Evolutionary conservation across 2,888 invertebrate species (phyloP), one percentile per base, ranked within the genome.

Genomic region (Drosophila meridionalis): DNA sequence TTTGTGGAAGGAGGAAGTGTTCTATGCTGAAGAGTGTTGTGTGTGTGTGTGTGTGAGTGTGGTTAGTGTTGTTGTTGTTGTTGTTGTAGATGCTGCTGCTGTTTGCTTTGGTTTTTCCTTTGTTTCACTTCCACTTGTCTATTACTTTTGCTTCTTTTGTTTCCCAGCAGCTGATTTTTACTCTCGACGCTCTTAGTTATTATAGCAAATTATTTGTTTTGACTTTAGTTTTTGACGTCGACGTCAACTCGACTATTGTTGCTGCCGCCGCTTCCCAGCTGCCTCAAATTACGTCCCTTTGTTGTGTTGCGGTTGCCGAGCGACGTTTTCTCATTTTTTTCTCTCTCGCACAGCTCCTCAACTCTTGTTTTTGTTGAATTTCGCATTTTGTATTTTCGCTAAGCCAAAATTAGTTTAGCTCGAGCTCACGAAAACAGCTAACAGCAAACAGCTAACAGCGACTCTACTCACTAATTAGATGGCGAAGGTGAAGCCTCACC

Each of bases 131-230:
- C 86, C 83, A 83, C 82, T 83, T 83, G 83, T 83, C 86, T 85
- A 76, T 83, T 78, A 72, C 70, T 73, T 77, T 74, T 65, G 70
- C 48, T 34, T 61, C 64, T 67, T 75, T 64, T 76, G 63, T 68
- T 63, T 78, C 73, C 36, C 71, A 73, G 75, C 80, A 52, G 52
- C 52, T 83, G 86, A 76, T 83, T 83, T 83, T 80, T 83, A 34
- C 77, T 74, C 53, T 55, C 52, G 52, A 78, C 83, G 80, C 81
- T 83, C 86, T 77, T 82, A 78, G 86, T 86, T 87, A 85, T 85
- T 89, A 89, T 82, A 73, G 89, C 85, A 89, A 87, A 87, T 87
- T 89, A 87, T 88, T 86, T 86, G 86, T 87, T 86, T 86, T 86
- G 86, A 87, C 86, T 86, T 83, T 78, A 82, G 80, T 82, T 83